Base-by-base conservation (phyloP, 2,113 vertebrate genomes). In the Urocitellus parryii region DNA sequence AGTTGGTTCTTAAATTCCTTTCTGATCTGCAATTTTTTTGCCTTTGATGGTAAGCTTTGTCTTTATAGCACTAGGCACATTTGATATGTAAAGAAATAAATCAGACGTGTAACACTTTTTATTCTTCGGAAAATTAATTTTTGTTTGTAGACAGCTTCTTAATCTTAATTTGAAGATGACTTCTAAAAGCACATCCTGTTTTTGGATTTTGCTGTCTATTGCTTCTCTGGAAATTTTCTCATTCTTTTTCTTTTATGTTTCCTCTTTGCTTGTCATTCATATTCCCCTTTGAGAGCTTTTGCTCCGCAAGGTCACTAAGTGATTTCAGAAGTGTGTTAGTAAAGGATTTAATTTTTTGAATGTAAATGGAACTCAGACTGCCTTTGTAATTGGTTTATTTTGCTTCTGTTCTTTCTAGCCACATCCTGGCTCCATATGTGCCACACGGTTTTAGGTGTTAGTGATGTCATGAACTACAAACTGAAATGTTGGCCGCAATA, bases 391-490 rank as follows among this genome's bases (percentile, higher is more conserved):
- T 92, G 77, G 84, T 94, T 96, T 88, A 88, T 92, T 95, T 95
- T 97, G 88, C 73, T 94, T 96, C 90, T 92, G 24, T 95, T 97
- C 80, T 91, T 93, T 90, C 18, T 78, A 39, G 13, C 81, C 70
- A 94, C 84, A 85, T 96, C 88, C 96, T 90, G 84, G 81, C 45
- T 95, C 83, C 94, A 94, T 74, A 88, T 90, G 94, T 90, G 51
- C 81, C 61, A 95, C 61, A 76, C 18, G 51, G 70, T 81, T 90
- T 85, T 76, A 92, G 80, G 83, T 92, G 95, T 97, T 95, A 88
- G 92, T 95, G 92, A 97, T 96, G 85, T 97, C 92, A 94, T 88
- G 85, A 95, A 88, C 87, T 96, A 70, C n/a, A 96, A 94, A 94
- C 95, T 94, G 70, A 96, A 95, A 90, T 51, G 93, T 68, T 97